Conservation (phyloP, 2,888 invertebrate genomes). For the Yponomeuta malinellus region DNA sequence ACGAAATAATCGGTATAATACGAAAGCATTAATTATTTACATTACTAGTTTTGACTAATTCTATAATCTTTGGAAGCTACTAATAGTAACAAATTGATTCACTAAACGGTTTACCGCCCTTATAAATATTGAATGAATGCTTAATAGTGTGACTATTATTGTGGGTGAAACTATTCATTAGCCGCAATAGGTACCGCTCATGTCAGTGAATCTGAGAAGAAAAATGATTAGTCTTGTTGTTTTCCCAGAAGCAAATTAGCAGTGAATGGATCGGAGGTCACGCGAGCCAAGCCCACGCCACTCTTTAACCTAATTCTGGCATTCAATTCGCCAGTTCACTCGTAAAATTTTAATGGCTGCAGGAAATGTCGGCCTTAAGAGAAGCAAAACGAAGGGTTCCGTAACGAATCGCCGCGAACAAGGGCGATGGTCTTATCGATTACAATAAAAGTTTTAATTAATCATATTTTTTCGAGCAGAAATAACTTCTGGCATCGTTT, state of each 20-base stretch:
- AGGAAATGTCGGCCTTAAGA: constrained; percentile 53
- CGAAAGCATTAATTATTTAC: too few relatives aligned
- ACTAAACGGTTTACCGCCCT: neutral
- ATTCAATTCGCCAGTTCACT: constrained; percentile 69
- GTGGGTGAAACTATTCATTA: neutral
- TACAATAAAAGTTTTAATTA: constrained; percentile 32
- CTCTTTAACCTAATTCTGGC: constrained; percentile 69
- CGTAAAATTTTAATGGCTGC: constrained; percentile 69
- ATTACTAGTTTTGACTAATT: too few relatives aligned
- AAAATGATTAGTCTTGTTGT: constrained; percentile 33
- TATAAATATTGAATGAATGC: neutral
- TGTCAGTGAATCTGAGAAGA: constrained; percentile 26
- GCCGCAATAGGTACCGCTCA: neutral
- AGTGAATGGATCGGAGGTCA: constrained; percentile 44
- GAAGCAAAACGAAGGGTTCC: constrained; percentile 37
- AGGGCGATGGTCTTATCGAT: constrained; percentile 27
- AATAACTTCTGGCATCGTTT: neutral
- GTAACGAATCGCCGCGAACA: constrained; percentile 35
- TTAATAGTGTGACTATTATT: neutral
- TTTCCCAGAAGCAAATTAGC: constrained; percentile 46
- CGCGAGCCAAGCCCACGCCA: constrained; percentile 49
- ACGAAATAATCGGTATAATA: constrained; percentile 21
- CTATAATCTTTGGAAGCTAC: neutral
- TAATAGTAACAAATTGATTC: constrained; percentile 4
- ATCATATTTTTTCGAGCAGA: constrained; percentile 26